Evolutionary conservation across 35 echinoderm and acorn worm genomes (phyloP).

Genomic region (Heliocidaris tuberculata): DNA sequence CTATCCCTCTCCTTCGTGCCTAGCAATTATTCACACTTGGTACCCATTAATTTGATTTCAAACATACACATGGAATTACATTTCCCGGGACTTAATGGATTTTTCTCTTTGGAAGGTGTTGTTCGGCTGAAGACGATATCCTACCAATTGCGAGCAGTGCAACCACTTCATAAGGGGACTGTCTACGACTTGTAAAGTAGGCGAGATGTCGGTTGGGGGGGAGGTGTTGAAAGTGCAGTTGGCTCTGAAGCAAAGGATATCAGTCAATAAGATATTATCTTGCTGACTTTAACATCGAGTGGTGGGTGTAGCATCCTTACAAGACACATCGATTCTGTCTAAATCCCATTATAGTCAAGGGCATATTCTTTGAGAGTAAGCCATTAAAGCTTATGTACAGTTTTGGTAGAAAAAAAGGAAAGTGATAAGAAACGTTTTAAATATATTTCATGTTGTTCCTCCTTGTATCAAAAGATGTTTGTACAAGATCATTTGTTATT

Average conservation of each 20-base stretch:
- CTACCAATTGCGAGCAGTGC: neutral
- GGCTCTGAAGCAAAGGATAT: neutral
- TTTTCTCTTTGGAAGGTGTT: constrained; percentile 1
- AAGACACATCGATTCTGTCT: neutral
- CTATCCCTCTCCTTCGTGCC: neutral
- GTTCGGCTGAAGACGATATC: neutral
- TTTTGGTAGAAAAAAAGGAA: no score
- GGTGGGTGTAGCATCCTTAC: neutral
- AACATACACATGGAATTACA: neutral
- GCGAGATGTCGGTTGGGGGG: neutral
- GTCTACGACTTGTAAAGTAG: neutral
- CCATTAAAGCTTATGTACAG: no score
- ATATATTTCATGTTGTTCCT: no score
- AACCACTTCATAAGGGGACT: neutral
- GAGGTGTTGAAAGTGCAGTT: neutral
- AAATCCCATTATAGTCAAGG: neutral
- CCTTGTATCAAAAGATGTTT: no score
- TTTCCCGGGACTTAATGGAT: neutral
- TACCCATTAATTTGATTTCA: neutral
- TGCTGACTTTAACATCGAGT: neutral
- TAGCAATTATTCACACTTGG: neutral
- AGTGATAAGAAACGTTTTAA: no score
- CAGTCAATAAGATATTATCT: neutral
- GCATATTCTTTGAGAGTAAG: neutral
- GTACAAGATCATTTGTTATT: no score